Conservation (phyloP, 1,140 invertebrate species). For the Drosophila yakuba region DNA sequence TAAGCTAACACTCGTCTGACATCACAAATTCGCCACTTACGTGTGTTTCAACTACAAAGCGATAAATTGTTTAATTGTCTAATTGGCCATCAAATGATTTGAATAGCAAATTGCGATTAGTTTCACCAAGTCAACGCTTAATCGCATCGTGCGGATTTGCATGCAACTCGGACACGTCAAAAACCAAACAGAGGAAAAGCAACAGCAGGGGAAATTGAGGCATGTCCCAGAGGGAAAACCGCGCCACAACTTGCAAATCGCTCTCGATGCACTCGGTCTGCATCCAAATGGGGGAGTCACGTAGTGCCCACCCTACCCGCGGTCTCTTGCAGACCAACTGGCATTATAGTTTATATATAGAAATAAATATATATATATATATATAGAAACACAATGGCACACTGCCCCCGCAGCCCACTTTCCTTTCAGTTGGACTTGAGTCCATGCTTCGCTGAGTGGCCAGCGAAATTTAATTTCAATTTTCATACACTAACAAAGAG, state of each 20-base stretch:
- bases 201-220: constrained; percentile 6
- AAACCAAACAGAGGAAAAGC: constrained; percentile 30
- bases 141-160: constrained; percentile 67
- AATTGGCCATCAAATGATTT: constrained; percentile 51
- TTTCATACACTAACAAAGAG: constrained; percentile 28
- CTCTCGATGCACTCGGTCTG: constrained; percentile 29
- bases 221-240: constrained; percentile 37
- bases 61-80: constrained; percentile 57
- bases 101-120: constrained; percentile 44
- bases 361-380: neutral
- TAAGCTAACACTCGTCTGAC: neutral
- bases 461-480: constrained; percentile 73
- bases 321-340: constrained; percentile 32
- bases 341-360: constrained; percentile 4
- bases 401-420: constrained; percentile 49
- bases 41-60: constrained; percentile 9
- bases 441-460: constrained; percentile 51
- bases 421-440: constrained; percentile 24
- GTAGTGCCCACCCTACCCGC: constrained; percentile 24
- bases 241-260: constrained; percentile 54
- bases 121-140: constrained; percentile 49
- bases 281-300: constrained; percentile 22
- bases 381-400: constrained; percentile 15
- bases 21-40: neutral
- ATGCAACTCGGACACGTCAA: constrained; percentile 48